Conservation (phyloP, 2,113 vertebrate species). For the Taxidea taxus region DNA sequence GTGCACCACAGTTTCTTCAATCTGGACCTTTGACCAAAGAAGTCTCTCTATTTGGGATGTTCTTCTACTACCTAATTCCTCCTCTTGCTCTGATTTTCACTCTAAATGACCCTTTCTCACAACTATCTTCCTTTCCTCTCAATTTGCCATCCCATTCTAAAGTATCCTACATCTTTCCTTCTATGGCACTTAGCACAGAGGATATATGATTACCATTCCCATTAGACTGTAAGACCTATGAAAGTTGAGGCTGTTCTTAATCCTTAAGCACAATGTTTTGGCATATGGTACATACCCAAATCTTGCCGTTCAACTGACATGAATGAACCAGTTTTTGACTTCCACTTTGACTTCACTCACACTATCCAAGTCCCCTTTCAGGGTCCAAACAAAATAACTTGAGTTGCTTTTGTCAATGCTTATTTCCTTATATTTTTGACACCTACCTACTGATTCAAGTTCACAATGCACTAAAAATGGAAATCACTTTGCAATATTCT, state of each 20-base stretch:
- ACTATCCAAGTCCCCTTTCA: neutral
- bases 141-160: neutral
- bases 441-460: neutral
- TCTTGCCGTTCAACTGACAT: neutral
- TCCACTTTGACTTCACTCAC: neutral
- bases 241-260: neutral
- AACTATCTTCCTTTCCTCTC: neutral
- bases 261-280: neutral
- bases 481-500: neutral
- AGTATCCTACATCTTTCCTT: neutral
- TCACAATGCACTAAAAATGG: neutral
- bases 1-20: neutral
- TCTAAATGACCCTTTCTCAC: neutral
- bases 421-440: slow-evolving; percentile 13
- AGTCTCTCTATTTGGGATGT: neutral
- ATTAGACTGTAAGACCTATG: neutral
- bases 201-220: neutral
- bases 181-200: neutral
- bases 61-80: neutral
- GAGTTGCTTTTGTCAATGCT: neutral
- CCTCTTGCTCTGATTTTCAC: neutral
- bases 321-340: neutral
- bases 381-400: neutral
- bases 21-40: neutral
- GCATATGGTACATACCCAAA: neutral